Percentiles rank a stretch among this genome's conserved stretches.
Evolutionary conservation across 2,888 invertebrate genomes (phyloP).

Genomic region (Nomada ruficornis): DNA sequence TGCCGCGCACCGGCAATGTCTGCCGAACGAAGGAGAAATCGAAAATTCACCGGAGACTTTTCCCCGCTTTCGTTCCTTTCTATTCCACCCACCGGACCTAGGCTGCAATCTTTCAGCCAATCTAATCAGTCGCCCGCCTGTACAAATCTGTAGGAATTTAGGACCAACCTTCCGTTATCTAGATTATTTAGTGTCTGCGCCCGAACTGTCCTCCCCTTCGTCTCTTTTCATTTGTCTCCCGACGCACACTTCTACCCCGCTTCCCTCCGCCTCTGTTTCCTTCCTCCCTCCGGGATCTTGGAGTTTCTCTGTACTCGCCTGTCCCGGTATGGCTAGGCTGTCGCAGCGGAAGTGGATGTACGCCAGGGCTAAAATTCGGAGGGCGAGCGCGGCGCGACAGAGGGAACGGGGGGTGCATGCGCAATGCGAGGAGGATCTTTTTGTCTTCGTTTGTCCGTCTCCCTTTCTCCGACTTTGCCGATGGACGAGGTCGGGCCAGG

Average conservation of each 20-base stretch:
- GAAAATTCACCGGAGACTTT: constrained; percentile 58
- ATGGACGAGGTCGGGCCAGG: background rate
- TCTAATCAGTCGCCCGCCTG: constrained; percentile 72
- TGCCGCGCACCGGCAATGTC: constrained; percentile 29
- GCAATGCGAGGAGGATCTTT: constrained; percentile 45
- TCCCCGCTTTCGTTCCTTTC: constrained; percentile 5
- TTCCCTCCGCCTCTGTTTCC: constrained; percentile 17
- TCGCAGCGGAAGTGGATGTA: constrained; percentile 67
- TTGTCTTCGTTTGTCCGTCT: constrained; percentile 34
- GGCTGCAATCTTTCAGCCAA: constrained; percentile 69
- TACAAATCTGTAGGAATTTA: constrained; percentile 77
- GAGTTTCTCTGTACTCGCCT: constrained; percentile 23
- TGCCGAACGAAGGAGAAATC: constrained; percentile 43
- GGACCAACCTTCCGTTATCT: constrained; percentile 75
- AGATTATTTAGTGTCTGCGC: constrained; percentile 76
- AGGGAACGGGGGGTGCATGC: constrained; percentile 56
- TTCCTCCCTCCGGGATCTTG: constrained; percentile 17
- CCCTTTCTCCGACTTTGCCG: constrained; percentile 7
- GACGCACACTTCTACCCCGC: constrained; percentile 6
- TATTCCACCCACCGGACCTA: background rate
- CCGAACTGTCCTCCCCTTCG: constrained; percentile 56
- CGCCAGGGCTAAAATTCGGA: constrained; percentile 61
- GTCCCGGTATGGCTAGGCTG: constrained; percentile 44
- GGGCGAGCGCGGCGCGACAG: no score
- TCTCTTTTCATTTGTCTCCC: constrained; percentile 18